phyloP scores from a whole-genome alignment of 2,797 vertebrate genomes.

The Peromyscus aztecus region DNA sequence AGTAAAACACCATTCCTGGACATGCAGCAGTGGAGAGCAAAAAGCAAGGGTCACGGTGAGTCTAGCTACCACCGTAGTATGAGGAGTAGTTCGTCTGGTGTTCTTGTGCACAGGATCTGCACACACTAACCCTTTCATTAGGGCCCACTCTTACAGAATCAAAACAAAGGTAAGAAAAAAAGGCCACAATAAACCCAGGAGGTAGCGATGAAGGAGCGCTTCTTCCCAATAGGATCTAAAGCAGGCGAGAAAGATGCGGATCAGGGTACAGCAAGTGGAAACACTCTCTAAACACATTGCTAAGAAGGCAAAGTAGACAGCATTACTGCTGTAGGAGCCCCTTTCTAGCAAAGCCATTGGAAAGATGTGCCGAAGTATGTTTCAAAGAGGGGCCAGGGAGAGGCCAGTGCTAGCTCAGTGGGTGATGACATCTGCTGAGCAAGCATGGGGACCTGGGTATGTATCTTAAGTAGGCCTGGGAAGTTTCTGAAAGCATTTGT shows the following conservation, averaged over 20 bases:
- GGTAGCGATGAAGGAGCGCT: neutral
- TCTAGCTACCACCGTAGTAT: neutral
- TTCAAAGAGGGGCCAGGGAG: neutral
- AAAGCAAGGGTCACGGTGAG: slow-evolving; percentile 60
- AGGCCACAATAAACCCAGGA: slow-evolving; percentile 23
- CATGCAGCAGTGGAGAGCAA: slow-evolving; percentile 4
- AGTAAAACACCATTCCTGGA: slow-evolving; percentile 98
- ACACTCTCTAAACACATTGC: neutral
- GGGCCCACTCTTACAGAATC: neutral
- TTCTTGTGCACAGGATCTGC: neutral
- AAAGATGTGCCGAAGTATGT: neutral
- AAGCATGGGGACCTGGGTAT: neutral
- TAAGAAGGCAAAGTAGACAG: slow-evolving; percentile 16
- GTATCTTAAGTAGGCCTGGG: neutral
- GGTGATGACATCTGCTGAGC: neutral
- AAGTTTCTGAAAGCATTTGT: neutral
- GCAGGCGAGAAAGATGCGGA: neutral
- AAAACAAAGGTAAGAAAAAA: neutral
- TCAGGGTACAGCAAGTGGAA: neutral
- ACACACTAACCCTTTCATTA: neutral
- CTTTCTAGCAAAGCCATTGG: neutral
- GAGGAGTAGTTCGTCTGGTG: neutral
- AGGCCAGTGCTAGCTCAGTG: neutral
- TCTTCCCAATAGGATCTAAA: slow-evolving; percentile 13
- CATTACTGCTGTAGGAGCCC: neutral